These are phyloP conservation scores for Troglohyphantes excavatus DNA, from an alignment of 2,888 invertebrate species.

Conservation along the genomic window DNA sequence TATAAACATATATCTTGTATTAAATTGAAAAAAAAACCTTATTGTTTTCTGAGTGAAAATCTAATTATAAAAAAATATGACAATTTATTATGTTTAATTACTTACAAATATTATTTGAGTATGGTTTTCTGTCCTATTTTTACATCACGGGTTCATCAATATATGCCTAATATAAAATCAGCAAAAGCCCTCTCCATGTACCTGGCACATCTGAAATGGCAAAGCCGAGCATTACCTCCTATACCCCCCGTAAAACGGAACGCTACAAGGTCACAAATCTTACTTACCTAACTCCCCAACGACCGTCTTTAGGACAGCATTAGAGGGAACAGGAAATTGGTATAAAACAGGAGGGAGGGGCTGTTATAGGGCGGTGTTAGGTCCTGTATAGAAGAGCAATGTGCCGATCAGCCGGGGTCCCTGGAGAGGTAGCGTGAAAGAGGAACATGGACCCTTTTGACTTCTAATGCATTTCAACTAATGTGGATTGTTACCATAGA, in stretches of 20 bases:
- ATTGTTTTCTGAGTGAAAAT: no score
- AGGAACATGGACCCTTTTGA: slow-evolving; percentile 9
- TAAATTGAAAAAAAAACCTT: no score
- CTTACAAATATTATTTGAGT: no score
- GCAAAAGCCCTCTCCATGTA: background rate
- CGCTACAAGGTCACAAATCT: slow-evolving; percentile 9
- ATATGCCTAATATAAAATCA: background rate
- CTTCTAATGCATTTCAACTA: slow-evolving; percentile 6
- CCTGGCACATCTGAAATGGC: background rate
- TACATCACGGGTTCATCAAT: no score
- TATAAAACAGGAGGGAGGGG: slow-evolving; percentile 1
- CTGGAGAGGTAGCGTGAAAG: background rate
- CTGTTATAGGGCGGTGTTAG: background rate
- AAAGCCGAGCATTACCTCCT: no score
- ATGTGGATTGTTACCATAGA: background rate
- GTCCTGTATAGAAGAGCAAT: background rate
- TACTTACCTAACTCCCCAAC: slow-evolving; percentile 9
- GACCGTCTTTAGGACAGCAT: slow-evolving; percentile 9
- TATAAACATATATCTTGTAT: no score
- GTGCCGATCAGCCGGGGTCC: background rate
- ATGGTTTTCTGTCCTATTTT: no score
- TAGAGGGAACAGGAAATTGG: background rate
- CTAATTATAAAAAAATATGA: no score
- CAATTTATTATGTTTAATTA: no score
- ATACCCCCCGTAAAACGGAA: background rate